Evolutionary conservation across 2,113 vertebrate species (phyloP), one percentile per base, ranked within the genome.

Genomic region (Gallinago jamesoni): DNA sequence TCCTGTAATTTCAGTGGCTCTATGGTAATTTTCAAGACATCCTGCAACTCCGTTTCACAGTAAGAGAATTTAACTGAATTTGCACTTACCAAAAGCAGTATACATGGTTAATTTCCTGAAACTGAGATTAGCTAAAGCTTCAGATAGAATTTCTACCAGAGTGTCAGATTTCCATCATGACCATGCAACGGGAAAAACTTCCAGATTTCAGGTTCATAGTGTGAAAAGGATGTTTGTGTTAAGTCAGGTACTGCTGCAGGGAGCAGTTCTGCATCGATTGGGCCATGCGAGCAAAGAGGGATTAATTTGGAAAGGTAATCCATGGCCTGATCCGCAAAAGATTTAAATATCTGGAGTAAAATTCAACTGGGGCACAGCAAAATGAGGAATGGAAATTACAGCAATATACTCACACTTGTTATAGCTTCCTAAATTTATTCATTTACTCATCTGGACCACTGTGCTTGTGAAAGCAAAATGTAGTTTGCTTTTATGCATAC

Each of bases 41-140:
- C 21, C 79, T 81, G 93, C 96, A 94, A 84, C 73, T 93, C 53
- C 90, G 66, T 87, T 95, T 82, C 52, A 80, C 28, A 41, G 23
- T 89, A 56, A 33, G 41, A 95, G 89, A 89, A 69, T 77, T 86
- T 84, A 93, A 94, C 75, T 72, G 68, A 33, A 87, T 85, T 96
- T 67, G 20, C 86, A 59, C n/a, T 80, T 50, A 47, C 7, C 80
- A 66, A 92, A 97, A 94, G 96, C 48, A 68, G 59, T 31, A n/a
- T 25, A 37, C 66, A 35, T 79, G 68, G 89, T 52, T 94, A 92
- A 94, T 67, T 60, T n/a, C 52, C 66, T 21, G 82, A 86, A 93
- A 83, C 53, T 76, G 57, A 94, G 87, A 92, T 91, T 64, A 94
- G 45, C 70, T 89, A 23, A 82, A 97, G 66, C 60, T 75, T 7